A percentile compares a stretch with the other conserved stretches of the same genome.
These are phyloP conservation scores for Urocynchramus pylzowi DNA, from an alignment of 2,113 vertebrate genomes.

Conservation along the genomic window DNA sequence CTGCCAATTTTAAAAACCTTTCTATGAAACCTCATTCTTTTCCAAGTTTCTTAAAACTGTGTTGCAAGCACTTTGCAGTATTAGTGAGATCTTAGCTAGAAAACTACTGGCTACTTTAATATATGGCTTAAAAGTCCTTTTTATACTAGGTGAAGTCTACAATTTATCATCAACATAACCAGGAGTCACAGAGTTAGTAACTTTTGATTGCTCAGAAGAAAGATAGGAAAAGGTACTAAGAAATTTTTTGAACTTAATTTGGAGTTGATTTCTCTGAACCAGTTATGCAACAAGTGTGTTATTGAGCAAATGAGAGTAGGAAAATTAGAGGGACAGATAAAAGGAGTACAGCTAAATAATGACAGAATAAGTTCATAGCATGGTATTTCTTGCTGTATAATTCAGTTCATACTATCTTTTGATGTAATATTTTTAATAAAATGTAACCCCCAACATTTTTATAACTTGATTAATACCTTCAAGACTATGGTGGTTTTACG, in stretches of 20 bases:
- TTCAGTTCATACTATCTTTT: not conserved
- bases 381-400: not conserved
- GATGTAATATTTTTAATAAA: not conserved
- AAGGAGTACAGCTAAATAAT: not conserved
- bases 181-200: not conserved
- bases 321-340: not conserved
- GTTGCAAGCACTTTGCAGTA: not conserved
- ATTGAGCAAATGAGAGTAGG: not conserved
- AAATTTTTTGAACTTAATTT: not conserved
- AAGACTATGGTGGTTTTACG: not conserved
- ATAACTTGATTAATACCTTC: not conserved
- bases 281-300: not conserved
- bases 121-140: not conserved
- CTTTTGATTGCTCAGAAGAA: not conserved
- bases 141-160: not conserved
- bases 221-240: not conserved
- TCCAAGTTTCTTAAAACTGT: not conserved
- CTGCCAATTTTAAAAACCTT: not conserved
- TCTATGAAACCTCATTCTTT: not conserved
- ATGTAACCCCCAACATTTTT: not conserved
- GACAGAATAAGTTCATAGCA: not conserved
- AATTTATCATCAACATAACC: not conserved
- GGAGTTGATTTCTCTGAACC: not conserved
- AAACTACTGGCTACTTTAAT: not conserved
- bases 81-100: not conserved